A percentile compares a stretch with the other conserved stretches of the same genome.
phyloP scores from a whole-genome alignment of 2,113 vertebrate genomes.

The Salvelinus fontinalis region DNA sequence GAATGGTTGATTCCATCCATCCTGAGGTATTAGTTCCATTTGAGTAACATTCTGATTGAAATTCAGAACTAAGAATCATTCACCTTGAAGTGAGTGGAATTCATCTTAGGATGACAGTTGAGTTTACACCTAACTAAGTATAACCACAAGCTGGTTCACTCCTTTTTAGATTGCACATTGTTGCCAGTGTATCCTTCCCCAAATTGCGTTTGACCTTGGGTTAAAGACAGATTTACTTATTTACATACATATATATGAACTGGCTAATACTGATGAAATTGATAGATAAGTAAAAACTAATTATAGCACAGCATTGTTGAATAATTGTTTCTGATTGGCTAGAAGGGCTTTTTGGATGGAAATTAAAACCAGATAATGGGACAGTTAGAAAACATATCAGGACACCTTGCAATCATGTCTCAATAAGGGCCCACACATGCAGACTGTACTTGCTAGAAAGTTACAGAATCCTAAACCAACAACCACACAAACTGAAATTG shows the following conservation, averaged over 20 bases:
- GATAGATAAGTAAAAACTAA: too few relatives aligned
- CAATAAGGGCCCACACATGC: too few relatives aligned
- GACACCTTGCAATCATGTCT: too few relatives aligned
- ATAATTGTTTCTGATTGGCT: too few relatives aligned
- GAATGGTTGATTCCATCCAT: constrained; percentile 59
- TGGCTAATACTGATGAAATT: too few relatives aligned
- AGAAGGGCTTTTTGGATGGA: too few relatives aligned
- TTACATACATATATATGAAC: constrained; percentile 31
- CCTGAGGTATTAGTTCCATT: constrained; percentile 61
- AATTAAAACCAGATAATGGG: too few relatives aligned
- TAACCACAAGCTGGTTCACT: constrained; percentile 9
- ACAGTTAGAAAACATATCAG: too few relatives aligned
- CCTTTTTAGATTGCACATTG: constrained; percentile 15
- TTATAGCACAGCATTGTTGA: too few relatives aligned
- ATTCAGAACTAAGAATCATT: constrained; percentile 57
- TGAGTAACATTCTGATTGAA: constrained; percentile 64
- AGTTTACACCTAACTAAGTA: background rate
- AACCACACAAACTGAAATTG: too few relatives aligned
- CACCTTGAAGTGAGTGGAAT: constrained; percentile 61
- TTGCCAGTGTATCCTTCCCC: constrained; percentile 14
- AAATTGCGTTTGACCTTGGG: constrained; percentile 46
- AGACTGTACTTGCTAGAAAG: too few relatives aligned
- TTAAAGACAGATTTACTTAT: constrained; percentile 39
- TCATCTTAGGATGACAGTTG: constrained; percentile 47
- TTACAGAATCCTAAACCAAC: too few relatives aligned